Base-by-base conservation (phyloP, 2,888 invertebrate species). In the Cheilosia pagana region DNA sequence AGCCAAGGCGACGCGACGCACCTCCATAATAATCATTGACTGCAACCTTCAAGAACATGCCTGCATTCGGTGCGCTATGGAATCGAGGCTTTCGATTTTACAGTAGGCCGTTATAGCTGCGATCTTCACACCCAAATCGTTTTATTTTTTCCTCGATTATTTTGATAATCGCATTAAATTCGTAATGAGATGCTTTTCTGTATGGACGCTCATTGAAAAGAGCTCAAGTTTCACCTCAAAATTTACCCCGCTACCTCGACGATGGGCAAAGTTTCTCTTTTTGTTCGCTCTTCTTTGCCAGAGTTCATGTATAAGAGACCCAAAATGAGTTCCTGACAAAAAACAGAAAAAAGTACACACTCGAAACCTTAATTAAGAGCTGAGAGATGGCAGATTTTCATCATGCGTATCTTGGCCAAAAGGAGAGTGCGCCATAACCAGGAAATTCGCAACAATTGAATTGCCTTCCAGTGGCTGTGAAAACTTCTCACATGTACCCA, bases 381-480 rank as follows among this genome's bases (percentile, higher is more conserved):
- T 35, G 55, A 68, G 68, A 62, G 31, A 25, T 39, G 62, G 43
- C 53, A 16, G 62, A 21, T 77, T 45, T 55, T 53, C 52, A 43
- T 62, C 53, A 48, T 68, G 77, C 68, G 77, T 68, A 62, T 39
- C 21, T 75, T 60, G 41, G 10, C 14, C 39, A 16, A 21, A 16
- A 59, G n/a, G 28, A 45, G 31, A 45, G 16, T 19, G 5, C 8
- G 7, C 25, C 45, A 50, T 39, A 53, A 71, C 62, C 50, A 71
- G 78, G 71, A 71, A 65, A 76, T 68, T 76, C 68, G 68, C 60
- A 71, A 59, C 70, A 71, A 78, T 78, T 78, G 59, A 59, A 78
- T 72, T 72, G 78, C 48, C 25, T 72, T 35, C 35, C 12, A 45
- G 19, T 1, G 16, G 8, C 16, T 45, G 16, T 12, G 7, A 50